Evolutionary conservation across 2,797 vertebrate genomes (phyloP), one percentile per base, ranked within the genome.

Genomic region (Phrynocephalus guinanensis): DNA sequence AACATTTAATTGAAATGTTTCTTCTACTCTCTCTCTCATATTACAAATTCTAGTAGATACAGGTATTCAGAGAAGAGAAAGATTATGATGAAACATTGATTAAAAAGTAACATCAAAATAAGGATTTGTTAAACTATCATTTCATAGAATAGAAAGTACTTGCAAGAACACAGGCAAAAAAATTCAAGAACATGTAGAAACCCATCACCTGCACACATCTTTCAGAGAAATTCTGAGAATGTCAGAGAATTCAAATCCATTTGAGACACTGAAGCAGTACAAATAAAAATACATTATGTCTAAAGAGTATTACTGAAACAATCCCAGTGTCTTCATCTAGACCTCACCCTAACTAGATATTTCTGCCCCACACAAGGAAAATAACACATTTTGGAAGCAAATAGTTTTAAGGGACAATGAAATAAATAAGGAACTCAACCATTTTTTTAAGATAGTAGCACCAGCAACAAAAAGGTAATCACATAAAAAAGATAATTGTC

Each of bases 91-190:
- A 70, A 78, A 60, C 30, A 13, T 52, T 26, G 72, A 60, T 20
- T 1, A 33, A 88, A 72, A 5, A 22, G 5, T 33, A 60, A 88
- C 26, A 73, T 72, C 5, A 24, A 11, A 68, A 13, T 10, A 79
- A 89, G 48, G 30, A 73, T 67, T 83, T 9, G 44, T 79, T 44
- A 73, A 82, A 87, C 24, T 78, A 76, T 22, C 67, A 50, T 22
- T 80, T 81, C 30, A 72, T 68, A 38, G 78, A 81, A 70, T 5
- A 79, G 15, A 30, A 26, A 28, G 5, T 30, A 63, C 56, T 75
- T 56, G 48, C 38, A 50, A n/a, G 70, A 75, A 67, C 56, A 85
- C 8, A 6, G 26, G 16, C 9, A 63, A 11, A 1, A 38, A 44
- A 8, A 2, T 66, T 33, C 68, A 86, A 79, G 44, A 11, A 86